A percentile compares a stretch with the other conserved stretches of the same genome.
These are phyloP conservation scores for Harpalus rufipes DNA, from an alignment of 2,888 invertebrate genomes.

Conservation along the genomic window DNA sequence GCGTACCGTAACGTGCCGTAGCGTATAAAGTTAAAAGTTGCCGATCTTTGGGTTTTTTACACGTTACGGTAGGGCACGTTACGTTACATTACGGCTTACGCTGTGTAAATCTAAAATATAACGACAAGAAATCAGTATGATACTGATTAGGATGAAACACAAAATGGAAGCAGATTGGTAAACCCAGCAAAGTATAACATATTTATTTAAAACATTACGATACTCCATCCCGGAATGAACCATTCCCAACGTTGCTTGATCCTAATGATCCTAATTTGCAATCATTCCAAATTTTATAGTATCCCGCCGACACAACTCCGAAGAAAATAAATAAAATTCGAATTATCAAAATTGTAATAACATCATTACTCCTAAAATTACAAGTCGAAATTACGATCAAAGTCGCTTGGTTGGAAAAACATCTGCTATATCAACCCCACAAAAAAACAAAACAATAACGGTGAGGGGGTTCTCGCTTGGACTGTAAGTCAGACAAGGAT, in stretches of 20 bases:
- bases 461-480: neutral
- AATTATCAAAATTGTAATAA: conserved; percentile 23
- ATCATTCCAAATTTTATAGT: neutral
- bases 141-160: too few species aligned
- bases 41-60: too few species aligned
- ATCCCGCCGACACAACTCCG: neutral
- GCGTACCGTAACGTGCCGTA: too few species aligned
- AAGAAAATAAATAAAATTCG: conserved; percentile 11
- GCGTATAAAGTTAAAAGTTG: too few species aligned
- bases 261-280: neutral
- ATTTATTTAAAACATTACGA: too few species aligned
- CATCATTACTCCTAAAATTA: conserved; percentile 16
- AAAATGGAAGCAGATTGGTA: too few species aligned
- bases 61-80: too few species aligned
- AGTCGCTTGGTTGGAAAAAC: conserved; percentile 39
- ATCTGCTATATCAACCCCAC: conserved; percentile 49
- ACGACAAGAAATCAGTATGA: too few species aligned
- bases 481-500: conserved; percentile 25
- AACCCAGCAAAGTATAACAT: too few species aligned
- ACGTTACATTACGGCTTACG: too few species aligned
- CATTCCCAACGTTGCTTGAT: neutral
- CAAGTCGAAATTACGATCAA: conserved; percentile 42
- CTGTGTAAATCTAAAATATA: too few species aligned
- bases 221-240: neutral
- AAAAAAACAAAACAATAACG: conserved; percentile 19